Percentiles rank a stretch among this genome's conserved stretches.
phyloP scores from a whole-genome alignment of 23 tunicate species.

The Phallusia fumigata region DNA sequence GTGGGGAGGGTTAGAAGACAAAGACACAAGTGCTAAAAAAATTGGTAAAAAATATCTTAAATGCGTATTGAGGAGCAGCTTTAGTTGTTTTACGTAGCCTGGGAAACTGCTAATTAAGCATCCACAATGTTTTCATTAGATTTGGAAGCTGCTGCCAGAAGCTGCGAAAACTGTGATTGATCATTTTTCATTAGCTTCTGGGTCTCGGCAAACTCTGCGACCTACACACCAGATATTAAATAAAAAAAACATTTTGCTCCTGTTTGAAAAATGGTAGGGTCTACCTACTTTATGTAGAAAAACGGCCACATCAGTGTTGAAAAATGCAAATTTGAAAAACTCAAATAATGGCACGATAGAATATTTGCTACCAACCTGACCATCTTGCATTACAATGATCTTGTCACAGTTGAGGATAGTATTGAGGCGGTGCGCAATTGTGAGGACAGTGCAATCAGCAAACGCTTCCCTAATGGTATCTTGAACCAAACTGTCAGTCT shows the following conservation, averaged over 20 bases:
- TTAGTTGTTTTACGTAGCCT: too few relatives aligned
- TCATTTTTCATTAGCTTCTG: conserved; percentile 50
- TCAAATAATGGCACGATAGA: too few relatives aligned
- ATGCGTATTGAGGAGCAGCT: too few relatives aligned
- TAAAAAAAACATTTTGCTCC: background rate
- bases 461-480: conserved; percentile 66
- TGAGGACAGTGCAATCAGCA: conserved; percentile 65
- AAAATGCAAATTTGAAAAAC: too few relatives aligned
- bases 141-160: conserved; percentile 66
- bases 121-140: conserved; percentile 26
- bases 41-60: too few relatives aligned
- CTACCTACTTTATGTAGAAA: too few relatives aligned
- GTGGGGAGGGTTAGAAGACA: too few relatives aligned
- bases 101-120: too few relatives aligned
- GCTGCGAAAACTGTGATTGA: conserved; percentile 70
- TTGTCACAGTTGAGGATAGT: conserved; percentile 56
- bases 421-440: conserved; percentile 73
- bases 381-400: conserved; percentile 66
- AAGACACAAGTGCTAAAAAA: too few relatives aligned
- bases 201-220: conserved; percentile 78
- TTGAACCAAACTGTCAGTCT: conserved; percentile 63
- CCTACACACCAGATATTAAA: conserved; percentile 30
- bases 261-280: too few relatives aligned
- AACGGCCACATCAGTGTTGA: too few relatives aligned
- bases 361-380: conserved; percentile 17